Percentiles rank a stretch among this genome's conserved stretches.
Evolutionary conservation across 2,797 vertebrate species (phyloP).

Genomic region (Poecilia gillii): DNA sequence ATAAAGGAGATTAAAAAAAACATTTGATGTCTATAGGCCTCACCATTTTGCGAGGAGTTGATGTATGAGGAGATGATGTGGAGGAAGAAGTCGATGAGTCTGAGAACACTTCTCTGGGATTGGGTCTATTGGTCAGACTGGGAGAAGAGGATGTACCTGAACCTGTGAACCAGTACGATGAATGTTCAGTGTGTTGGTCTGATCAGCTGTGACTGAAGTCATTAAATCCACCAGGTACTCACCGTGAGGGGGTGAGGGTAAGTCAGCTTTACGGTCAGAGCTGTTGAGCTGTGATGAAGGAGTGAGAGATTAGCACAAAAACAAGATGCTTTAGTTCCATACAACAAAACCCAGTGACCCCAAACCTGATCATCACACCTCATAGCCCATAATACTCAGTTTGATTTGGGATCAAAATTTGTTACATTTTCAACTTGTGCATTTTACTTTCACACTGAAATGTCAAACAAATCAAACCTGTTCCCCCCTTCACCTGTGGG

Average conservation of each 20-base stretch:
- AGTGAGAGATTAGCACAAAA: neutral
- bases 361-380: neutral
- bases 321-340: neutral
- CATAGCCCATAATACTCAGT: too few relatives aligned
- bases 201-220: conserved; percentile 10
- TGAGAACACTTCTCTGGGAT: conserved; percentile 8
- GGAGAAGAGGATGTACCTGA: neutral
- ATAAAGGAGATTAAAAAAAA: neutral
- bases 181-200: conserved; percentile 7
- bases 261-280: neutral
- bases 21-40: neutral
- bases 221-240: conserved; percentile 26
- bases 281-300: conserved; percentile 13
- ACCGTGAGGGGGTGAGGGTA: conserved; percentile 33
- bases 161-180: conserved; percentile 22
- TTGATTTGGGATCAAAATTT: too few relatives aligned
- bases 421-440: too few relatives aligned
- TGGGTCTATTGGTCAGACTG: neutral
- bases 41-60: conserved; percentile 16
- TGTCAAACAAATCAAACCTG: too few relatives aligned
- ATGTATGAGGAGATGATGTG: neutral
- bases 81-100: conserved; percentile 6
- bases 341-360: neutral
- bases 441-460: too few relatives aligned
- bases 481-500: too few relatives aligned